A percentile compares a stretch with the other conserved stretches of the same genome.
phyloP scores from a whole-genome alignment of 92 coral and sea anemone genomes.

The Umimayanthus kanabou region DNA sequence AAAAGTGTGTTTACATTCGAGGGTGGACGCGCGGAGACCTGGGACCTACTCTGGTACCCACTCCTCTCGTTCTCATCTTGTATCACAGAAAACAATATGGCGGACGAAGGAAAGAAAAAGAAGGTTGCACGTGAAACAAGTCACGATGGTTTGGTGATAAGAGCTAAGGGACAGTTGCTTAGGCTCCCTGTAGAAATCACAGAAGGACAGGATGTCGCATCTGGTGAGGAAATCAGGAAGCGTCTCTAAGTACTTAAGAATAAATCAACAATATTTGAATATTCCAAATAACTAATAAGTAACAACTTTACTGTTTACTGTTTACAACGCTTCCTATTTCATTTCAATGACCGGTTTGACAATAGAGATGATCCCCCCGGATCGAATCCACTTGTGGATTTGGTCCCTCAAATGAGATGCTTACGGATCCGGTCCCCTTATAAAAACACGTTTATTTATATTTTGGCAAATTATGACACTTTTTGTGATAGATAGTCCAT shows the following conservation, averaged over 20 bases:
- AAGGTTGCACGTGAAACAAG: conserved; percentile 21
- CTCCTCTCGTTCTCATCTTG: conserved; percentile 1
- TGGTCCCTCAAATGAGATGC: background rate
- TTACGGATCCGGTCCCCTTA: too few species aligned
- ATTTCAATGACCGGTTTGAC: too few species aligned
- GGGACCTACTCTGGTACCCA: conserved; percentile 25
- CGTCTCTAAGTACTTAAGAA: background rate
- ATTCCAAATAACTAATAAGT: background rate
- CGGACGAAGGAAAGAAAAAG: conserved; percentile 34
- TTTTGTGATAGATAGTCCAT: too few species aligned
- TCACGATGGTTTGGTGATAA: conserved; percentile 12
- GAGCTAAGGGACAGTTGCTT: conserved; percentile 33
- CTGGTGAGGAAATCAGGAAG: conserved; percentile 7
- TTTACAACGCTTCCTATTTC: too few species aligned
- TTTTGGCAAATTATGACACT: too few species aligned
- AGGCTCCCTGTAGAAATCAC: conserved; percentile 25
- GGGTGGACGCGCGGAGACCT: background rate
- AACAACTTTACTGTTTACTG: background rate
- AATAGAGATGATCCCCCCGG: background rate
- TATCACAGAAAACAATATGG: background rate
- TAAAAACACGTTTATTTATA: too few species aligned
- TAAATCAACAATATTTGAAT: too few species aligned
- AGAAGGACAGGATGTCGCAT: background rate
- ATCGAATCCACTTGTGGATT: background rate
- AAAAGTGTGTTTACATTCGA: background rate